phyloP scores from a whole-genome alignment of 37 sponge, comb jelly and placozoan species.

The Chondrilla cf. caribensis region DNA sequence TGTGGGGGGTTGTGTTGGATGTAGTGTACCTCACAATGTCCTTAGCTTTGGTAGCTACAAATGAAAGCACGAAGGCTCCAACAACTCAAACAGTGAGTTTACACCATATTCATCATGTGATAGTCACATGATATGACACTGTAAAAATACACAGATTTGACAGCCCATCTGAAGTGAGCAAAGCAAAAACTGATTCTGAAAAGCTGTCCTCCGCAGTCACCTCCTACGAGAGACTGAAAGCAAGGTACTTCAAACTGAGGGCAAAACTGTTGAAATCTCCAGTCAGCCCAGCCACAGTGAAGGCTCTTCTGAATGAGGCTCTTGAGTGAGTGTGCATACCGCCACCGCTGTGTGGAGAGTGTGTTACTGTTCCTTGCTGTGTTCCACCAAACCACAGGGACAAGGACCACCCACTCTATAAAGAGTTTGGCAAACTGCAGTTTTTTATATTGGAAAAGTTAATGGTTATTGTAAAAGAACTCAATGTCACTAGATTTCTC shows the following conservation, averaged over 20 bases:
- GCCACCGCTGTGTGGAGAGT: neutral
- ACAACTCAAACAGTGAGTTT: neutral
- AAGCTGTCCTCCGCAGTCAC: neutral
- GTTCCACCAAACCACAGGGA: conserved; percentile 25
- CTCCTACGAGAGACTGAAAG: neutral
- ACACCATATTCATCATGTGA: neutral
- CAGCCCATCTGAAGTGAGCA: neutral
- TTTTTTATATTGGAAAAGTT: conserved; percentile 47
- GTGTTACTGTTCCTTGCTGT: too few relatives aligned
- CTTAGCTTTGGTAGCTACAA: neutral
- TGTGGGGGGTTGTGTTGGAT: conserved; percentile 44
- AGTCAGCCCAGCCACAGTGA: conserved; percentile 15
- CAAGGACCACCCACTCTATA: conserved; percentile 66
- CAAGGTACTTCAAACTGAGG: neutral
- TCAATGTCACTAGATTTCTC: conserved; percentile 25
- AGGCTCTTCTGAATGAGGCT: conserved; percentile 45
- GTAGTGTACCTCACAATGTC: conserved; percentile 17
- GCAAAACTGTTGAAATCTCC: neutral
- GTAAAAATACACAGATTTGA: neutral
- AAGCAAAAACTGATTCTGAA: neutral
- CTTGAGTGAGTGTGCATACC: conserved; percentile 28
- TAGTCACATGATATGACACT: neutral
- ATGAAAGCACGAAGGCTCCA: conserved; percentile 1
- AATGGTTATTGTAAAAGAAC: conserved; percentile 33
- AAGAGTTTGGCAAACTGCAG: conserved; percentile 70